Evolutionary conservation across 2,888 invertebrate genomes (phyloP).

Genomic region (Amitus sp.): DNA sequence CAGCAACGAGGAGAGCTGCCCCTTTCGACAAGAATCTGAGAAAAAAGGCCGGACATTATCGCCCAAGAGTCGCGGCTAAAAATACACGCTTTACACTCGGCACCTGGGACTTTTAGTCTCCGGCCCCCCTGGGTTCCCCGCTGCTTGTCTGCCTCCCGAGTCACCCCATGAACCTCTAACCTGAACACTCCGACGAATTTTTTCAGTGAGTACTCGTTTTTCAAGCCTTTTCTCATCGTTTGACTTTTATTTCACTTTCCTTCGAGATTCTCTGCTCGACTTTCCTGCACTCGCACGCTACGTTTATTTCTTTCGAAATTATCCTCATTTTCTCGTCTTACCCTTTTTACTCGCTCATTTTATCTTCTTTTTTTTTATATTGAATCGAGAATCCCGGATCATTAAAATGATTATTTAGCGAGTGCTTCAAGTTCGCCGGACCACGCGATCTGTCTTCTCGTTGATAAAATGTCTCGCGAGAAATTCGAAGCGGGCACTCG

Average conservation of each 20-base stretch:
- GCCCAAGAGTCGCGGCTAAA: neutral
- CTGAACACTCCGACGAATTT: conserved; percentile 7
- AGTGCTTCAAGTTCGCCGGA: no score
- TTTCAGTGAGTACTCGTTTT: conserved; percentile 14
- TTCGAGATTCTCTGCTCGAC: no score
- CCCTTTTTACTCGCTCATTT: no score
- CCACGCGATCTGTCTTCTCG: no score
- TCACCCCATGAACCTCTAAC: conserved; percentile 32
- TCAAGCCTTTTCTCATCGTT: neutral
- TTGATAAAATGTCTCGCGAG: no score
- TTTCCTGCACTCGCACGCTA: no score
- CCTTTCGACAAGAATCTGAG: neutral
- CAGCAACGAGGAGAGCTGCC: conserved; percentile 9
- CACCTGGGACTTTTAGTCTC: neutral
- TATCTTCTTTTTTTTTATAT: no score
- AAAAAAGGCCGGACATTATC: neutral
- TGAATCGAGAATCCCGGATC: no score
- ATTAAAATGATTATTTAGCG: no score
- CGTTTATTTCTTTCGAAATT: no score
- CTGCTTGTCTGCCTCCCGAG: conserved; percentile 18
- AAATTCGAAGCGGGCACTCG: no score
- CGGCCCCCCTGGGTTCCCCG: neutral
- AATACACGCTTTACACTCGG: neutral
- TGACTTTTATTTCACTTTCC: neutral
- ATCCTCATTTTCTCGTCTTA: no score